A percentile compares a stretch with the other conserved stretches of the same genome.
phyloP scores from a whole-genome alignment of 2,888 invertebrate genomes.

The Pocota personata region DNA sequence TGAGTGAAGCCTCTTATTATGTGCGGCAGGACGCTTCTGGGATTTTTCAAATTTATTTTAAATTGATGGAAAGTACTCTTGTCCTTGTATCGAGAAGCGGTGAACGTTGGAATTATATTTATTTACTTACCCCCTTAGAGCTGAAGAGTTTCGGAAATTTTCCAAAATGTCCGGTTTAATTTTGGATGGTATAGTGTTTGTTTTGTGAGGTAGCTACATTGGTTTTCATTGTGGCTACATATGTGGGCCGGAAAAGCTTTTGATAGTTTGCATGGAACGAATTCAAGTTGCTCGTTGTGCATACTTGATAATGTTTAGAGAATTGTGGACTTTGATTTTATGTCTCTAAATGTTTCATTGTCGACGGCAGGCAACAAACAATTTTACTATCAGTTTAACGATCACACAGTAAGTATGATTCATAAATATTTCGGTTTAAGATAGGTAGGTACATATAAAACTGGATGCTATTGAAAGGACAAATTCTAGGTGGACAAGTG shows the following conservation, averaged over 20 bases:
- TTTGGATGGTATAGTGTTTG: constrained; percentile 31
- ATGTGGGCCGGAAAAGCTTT: background rate
- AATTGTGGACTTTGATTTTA: no score
- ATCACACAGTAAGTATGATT: no score
- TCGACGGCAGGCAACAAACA: no score
- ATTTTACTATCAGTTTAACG: no score
- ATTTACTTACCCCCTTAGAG: constrained; percentile 24
- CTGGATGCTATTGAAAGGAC: no score
- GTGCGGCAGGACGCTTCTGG: constrained; percentile 28
- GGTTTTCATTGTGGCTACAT: background rate
- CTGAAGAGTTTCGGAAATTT: constrained; percentile 29
- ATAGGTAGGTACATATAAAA: no score
- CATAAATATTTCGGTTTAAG: no score
- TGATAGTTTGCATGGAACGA: background rate
- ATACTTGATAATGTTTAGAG: no score
- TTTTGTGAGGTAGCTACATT: constrained; percentile 31
- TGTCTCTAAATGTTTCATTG: no score
- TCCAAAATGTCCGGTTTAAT: constrained; percentile 42
- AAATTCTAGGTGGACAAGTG: no score
- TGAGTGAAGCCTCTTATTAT: constrained; percentile 40
- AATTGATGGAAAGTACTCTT: constrained; percentile 64
- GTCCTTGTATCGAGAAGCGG: constrained; percentile 23
- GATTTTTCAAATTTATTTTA: constrained; percentile 70
- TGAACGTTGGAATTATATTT: constrained; percentile 50
- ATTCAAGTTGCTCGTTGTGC: background rate